Conservation (phyloP, 2,888 invertebrate species). For the Euzophera pinguis region DNA sequence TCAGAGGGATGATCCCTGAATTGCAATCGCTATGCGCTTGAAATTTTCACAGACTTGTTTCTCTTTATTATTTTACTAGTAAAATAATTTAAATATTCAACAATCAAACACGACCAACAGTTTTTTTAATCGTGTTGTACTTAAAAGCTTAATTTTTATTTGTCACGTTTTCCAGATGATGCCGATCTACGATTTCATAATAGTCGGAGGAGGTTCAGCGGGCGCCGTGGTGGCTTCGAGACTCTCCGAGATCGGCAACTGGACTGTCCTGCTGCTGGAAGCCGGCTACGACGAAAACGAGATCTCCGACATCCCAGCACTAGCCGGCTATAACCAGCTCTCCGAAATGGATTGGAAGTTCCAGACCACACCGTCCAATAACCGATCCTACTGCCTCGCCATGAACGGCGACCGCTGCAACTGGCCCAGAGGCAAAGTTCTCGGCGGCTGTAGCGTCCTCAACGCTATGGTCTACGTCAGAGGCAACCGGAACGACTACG, state of each 20-base stretch:
- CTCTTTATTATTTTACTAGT: no score
- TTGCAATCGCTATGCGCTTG: no score
- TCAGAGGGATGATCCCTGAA: no score
- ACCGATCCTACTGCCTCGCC: slow-evolving; percentile 90
- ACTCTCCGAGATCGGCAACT: slow-evolving; percentile 88
- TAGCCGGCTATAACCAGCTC: slow-evolving; percentile 91
- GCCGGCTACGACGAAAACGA: slow-evolving; percentile 94
- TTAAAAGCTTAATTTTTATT: neutral
- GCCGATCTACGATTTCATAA: slow-evolving; percentile 91
- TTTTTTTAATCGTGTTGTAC: neutral
- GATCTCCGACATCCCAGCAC: slow-evolving; percentile 91
- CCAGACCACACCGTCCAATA: slow-evolving; percentile 88
- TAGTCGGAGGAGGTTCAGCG: slow-evolving; percentile 93
- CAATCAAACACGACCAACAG: no score
- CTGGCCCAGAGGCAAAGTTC: slow-evolving; percentile 95
- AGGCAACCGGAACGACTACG: slow-evolving; percentile 92
- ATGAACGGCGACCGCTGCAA: slow-evolving; percentile 93
- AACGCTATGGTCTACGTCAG: slow-evolving; percentile 96
- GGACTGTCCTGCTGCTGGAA: slow-evolving; percentile 91
- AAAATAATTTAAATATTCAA: no score
- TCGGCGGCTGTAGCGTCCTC: slow-evolving; percentile 92
- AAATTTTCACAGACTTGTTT: no score
- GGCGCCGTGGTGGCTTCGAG: slow-evolving; percentile 93
- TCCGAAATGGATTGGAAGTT: slow-evolving; percentile 96
- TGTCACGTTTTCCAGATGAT: slow-evolving; percentile 78